Conservation (phyloP, 2,113 vertebrate genomes). For the Sinocyclocheilus maitianheensis region DNA sequence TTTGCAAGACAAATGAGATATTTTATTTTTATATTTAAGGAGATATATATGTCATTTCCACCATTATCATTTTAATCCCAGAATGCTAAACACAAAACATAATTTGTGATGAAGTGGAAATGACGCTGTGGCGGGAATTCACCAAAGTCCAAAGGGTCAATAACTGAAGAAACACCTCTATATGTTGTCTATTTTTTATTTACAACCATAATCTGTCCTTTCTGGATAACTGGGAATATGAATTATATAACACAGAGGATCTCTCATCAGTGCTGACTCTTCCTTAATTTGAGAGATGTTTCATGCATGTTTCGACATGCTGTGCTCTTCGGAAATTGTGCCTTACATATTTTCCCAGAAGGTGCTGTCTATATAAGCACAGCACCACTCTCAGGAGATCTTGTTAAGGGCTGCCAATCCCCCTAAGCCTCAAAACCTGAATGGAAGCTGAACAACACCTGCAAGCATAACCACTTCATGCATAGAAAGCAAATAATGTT, state of each 20-base stretch:
- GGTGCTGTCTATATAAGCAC: slow-evolving; percentile 17
- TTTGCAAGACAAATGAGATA: too few relatives aligned
- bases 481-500: slow-evolving; percentile 3
- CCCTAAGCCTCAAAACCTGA: slow-evolving; percentile 13
- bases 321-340: slow-evolving; percentile 7
- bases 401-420: slow-evolving; percentile 55
- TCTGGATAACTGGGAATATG: neutral
- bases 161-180: neutral
- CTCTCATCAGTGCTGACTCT: neutral
- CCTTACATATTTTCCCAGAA: slow-evolving; percentile 38
- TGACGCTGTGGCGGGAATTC: neutral
- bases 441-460: slow-evolving; percentile 10
- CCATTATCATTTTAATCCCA: neutral
- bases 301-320: slow-evolving; percentile 36
- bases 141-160: neutral
- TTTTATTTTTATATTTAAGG: too few relatives aligned
- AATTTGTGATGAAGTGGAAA: neutral
- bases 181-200: neutral
- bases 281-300: neutral
- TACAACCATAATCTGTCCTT: neutral
- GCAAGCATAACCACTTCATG: neutral
- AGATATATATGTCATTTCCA: neutral
- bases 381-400: slow-evolving; percentile 58
- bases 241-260: neutral
- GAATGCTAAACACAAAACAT: neutral